Conservation (phyloP, 1,140 invertebrate species). For the Drosophila cardini region DNA sequence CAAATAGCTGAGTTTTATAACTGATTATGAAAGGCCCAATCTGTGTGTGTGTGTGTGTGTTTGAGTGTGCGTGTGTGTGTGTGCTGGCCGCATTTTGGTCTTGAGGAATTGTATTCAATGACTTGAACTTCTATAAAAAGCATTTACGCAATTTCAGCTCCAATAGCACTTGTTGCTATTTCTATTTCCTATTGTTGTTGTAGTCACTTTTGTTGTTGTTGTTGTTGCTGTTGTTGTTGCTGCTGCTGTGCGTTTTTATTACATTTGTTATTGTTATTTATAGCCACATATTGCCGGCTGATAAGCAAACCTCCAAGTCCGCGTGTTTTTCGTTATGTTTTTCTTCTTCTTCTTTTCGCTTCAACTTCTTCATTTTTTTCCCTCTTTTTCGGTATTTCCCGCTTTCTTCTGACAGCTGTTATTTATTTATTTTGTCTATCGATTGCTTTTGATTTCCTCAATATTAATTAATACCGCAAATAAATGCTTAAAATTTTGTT, state of each 20-base stretch:
- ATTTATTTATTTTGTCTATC: slow-evolving; percentile 19
- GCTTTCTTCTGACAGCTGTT: neutral
- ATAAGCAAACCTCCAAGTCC: slow-evolving; percentile 45
- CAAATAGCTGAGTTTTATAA: slow-evolving; percentile 22
- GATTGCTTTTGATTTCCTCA: slow-evolving; percentile 28
- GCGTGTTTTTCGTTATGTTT: slow-evolving; percentile 20
- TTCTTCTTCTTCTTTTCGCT: neutral
- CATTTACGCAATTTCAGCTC: slow-evolving; percentile 72
- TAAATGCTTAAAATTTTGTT: neutral
- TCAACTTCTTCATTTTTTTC: neutral
- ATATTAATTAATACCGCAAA: slow-evolving; percentile 52
- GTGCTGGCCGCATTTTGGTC: slow-evolving; percentile 21
- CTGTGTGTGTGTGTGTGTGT: slow-evolving; percentile 8
- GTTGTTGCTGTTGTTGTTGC: slow-evolving; percentile 26
- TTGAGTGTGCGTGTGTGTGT: slow-evolving; percentile 5
- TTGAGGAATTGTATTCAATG: slow-evolving; percentile 76
- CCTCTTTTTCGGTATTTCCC: neutral
- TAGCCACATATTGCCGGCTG: slow-evolving; percentile 39
- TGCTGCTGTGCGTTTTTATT: slow-evolving; percentile 48
- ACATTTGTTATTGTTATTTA: slow-evolving; percentile 48
- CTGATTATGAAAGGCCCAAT: slow-evolving; percentile 53
- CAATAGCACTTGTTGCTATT: slow-evolving; percentile 44
- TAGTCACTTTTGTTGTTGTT: slow-evolving; percentile 9
- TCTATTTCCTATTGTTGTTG: slow-evolving; percentile 14
- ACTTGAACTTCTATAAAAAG: slow-evolving; percentile 80